Evolutionary conservation across 2,888 invertebrate species (phyloP).

Genomic region (Calameuta idolon): DNA sequence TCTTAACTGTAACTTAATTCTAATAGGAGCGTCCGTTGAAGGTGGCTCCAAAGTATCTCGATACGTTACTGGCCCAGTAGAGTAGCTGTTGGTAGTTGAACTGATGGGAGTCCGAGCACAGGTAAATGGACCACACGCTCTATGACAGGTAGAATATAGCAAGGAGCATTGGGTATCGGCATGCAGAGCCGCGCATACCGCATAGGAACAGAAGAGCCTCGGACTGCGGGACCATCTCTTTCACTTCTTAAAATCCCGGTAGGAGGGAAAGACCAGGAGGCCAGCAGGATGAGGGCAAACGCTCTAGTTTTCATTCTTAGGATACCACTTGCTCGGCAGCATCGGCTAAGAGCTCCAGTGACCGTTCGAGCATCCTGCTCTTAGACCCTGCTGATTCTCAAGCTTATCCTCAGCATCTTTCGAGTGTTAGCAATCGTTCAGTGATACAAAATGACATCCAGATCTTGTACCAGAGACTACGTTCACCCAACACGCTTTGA

Average conservation of each 20-base stretch:
- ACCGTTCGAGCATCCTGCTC: not conserved
- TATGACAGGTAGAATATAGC: slow-evolving; percentile 17
- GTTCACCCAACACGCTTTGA: not conserved
- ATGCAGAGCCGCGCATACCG: slow-evolving; percentile 11
- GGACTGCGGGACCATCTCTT: slow-evolving; percentile 44
- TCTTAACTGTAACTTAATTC: not conserved
- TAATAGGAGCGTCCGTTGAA: not conserved
- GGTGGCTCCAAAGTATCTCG: not conserved
- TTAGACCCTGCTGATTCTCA: not conserved
- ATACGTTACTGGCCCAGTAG: not conserved
- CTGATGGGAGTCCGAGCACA: slow-evolving; percentile 2
- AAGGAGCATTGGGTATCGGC: slow-evolving; percentile 12
- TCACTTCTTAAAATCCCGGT: slow-evolving; percentile 50
- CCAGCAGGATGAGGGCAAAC: slow-evolving; percentile 42
- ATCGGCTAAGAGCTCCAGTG: not conserved
- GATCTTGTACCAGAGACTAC: not conserved
- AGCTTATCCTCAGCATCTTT: not conserved
- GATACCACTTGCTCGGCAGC: slow-evolving; percentile 13
- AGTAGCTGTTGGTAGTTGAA: not conserved
- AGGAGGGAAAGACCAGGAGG: slow-evolving; percentile 19
- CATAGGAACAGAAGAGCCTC: slow-evolving; percentile 5
- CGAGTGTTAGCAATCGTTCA: not conserved
- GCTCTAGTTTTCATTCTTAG: slow-evolving; percentile 54
- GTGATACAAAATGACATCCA: not conserved
- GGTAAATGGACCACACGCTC: slow-evolving; percentile 15